Evolutionary conservation across 2,888 invertebrate species (phyloP), one percentile per base, ranked within the genome.

Genomic region (Latheticus oryzae): DNA sequence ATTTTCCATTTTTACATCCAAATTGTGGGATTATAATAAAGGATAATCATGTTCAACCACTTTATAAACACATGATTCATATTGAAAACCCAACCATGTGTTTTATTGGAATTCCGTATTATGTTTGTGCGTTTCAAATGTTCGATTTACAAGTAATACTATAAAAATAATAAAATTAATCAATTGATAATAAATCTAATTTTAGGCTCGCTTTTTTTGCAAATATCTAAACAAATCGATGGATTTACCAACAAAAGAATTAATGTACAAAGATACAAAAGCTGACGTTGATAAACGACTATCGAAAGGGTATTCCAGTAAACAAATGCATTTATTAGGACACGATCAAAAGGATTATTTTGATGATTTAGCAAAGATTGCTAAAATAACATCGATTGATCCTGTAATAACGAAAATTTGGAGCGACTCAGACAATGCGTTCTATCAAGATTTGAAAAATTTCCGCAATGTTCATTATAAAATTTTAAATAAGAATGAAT

Each of bases 111-210:
- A 79, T 92, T 7, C 86, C 89, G 0, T 86, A 84, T 62, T 79
- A 81, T 3, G 86, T 89, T 0, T 84, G 88, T 63, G 87, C 86
- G 0, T 84, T 89, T 79, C 83, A 89, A 45, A 82, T 88, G 69
- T 85, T 90, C 71, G 87, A 91, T 90, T 93, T 16, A 94, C 95
- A 2, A 95, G 95, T 88, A 8, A 2, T n/a, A n/a, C n/a, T n/a
- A n/a, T n/a, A n/a, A n/a, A n/a, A n/a, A n/a, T n/a, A n/a, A n/a
- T n/a, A n/a, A 19, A 19, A 26, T 26, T 26, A 26, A 4, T 26
- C 2, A 26, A 33, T 5, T 33, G 2, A 33, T 33, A 1, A 11
- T 33, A 28, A 68, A 85, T 89, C 71, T 87, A 91, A 62, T 73
- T 74, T 17, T 75, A 89, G 85, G 83, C 85, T 1, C 79, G 82